Evolutionary conservation across 2,113 vertebrate genomes (phyloP), one percentile per base, ranked within the genome.

Genomic region (Percina caprodes): DNA sequence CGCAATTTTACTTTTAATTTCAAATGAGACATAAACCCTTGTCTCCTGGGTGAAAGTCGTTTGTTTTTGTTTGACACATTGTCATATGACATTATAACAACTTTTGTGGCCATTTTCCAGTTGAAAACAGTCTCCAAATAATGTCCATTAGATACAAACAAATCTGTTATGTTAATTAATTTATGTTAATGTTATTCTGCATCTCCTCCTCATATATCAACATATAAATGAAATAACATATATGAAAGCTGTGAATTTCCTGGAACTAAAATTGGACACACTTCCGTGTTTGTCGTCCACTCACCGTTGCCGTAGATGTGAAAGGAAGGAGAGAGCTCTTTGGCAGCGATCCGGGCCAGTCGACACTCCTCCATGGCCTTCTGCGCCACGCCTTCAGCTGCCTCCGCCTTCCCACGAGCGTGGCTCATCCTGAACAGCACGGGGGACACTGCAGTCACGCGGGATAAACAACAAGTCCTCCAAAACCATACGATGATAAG

Each of bases 261-360:
- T 23, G 56, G 30, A 5, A 1, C 9, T 65, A 5, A 58, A 23
- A 48, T 1, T n/a, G 13, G 6, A 21, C 6, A 3, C 35, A 0
- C 51, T 52, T 18, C 21, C 48, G 24, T 3, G 48, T 48, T 16
- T 19, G 30, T 4, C 5, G 26, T 30, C n/a, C 39, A 94, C 97
- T 97, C 91, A 99, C 98, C 98, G 0, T 99, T 99, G 74, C 97
- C 97, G 82, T 97, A 94, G 95, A 98, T 98, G 95, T 98, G 97
- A 89, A 98, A 98, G 93, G 98, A 98, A 67, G 98, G 98, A 0
- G 97, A 99, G 91, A 99, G 98, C 95, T 99, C 98, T 96, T 98
- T 99, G 96, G 97, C 98, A 95, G 97, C 96, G 91, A 98, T 96
- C 94, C 98, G 96, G 95, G 98, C 98, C 42, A 99, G 95, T 78